Percentiles rank a stretch among this genome's conserved stretches.
These are phyloP conservation scores for Drosophila arawakana DNA, from an alignment of 1,140 invertebrate genomes.

Conservation along the genomic window DNA sequence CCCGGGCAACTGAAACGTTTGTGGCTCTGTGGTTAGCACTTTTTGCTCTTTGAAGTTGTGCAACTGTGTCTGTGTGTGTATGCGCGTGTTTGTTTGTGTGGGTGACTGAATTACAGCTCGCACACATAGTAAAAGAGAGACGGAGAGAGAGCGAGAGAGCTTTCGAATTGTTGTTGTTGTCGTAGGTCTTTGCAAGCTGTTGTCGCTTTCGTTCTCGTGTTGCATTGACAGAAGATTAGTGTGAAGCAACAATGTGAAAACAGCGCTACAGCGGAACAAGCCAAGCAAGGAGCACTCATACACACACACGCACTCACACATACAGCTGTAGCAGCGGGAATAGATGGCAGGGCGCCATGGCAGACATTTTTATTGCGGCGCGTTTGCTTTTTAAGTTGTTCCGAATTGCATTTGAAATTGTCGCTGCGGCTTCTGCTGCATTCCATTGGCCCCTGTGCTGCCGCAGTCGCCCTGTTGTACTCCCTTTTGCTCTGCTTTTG, in stretches of 20 bases:
- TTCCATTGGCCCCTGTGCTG: too few relatives aligned
- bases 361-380: conserved; percentile 80
- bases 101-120: conserved; percentile 25
- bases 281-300: conserved; percentile 22
- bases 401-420: conserved; percentile 77
- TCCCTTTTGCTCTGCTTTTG: too few relatives aligned
- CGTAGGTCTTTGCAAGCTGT: conserved; percentile 67
- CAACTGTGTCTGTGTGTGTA: conserved; percentile 37
- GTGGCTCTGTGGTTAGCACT: conserved; percentile 76
- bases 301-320: conserved; percentile 15
- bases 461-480: too few relatives aligned
- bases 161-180: not conserved
- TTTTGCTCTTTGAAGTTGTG: conserved; percentile 75
- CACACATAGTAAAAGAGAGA: not conserved
- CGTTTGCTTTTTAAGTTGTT: conserved; percentile 80
- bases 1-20: conserved; percentile 68
- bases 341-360: conserved; percentile 56
- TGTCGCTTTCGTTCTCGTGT: conserved; percentile 77
- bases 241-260: conserved; percentile 82
- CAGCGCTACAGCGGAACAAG: conserved; percentile 65
- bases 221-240: conserved; percentile 82
- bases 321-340: conserved; percentile 50
- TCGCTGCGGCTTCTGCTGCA: conserved; percentile 37
- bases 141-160: too few relatives aligned
- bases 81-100: conserved; percentile 13